Evolutionary conservation across 2,888 invertebrate species (phyloP).

Genomic region (Thymelicus lineola): DNA sequence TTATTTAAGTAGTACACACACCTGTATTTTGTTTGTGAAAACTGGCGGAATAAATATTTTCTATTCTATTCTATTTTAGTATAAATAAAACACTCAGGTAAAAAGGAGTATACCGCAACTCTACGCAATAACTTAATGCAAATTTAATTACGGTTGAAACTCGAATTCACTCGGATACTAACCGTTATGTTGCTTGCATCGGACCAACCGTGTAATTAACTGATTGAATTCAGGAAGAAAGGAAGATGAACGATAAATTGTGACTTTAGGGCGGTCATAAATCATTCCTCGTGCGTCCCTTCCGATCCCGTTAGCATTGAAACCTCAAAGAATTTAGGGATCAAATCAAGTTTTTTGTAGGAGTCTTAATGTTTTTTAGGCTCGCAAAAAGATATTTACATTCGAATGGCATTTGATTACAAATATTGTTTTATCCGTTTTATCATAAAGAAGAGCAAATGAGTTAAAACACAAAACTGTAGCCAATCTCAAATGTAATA

Average conservation of each 20-base stretch:
- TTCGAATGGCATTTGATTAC: too few species aligned
- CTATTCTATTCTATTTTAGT: too few species aligned
- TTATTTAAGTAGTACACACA: too few species aligned
- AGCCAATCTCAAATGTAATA: too few species aligned
- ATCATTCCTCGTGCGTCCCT: slow-evolving; percentile 21
- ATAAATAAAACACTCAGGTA: too few species aligned
- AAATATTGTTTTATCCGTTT: too few species aligned
- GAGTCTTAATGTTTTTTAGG: neutral
- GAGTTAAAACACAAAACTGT: too few species aligned
- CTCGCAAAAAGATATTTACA: neutral
- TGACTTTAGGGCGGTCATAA: slow-evolving; percentile 26
- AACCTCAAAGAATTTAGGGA: slow-evolving; percentile 20
- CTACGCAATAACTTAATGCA: neutral
- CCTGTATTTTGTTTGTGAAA: too few species aligned
- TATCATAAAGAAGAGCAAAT: too few species aligned
- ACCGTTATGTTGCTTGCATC: slow-evolving; percentile 12
- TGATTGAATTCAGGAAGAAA: slow-evolving; percentile 34
- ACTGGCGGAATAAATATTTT: too few species aligned
- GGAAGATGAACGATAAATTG: slow-evolving; percentile 30
- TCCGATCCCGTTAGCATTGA: slow-evolving; percentile 27
- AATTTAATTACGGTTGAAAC: slow-evolving; percentile 15
- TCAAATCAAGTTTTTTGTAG: slow-evolving; percentile 17
- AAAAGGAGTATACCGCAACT: neutral
- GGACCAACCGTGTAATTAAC: slow-evolving; percentile 23
- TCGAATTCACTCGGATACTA: neutral